These are phyloP conservation scores for Lophochroa leadbeateri DNA, from an alignment of 2,113 vertebrate genomes.

Conservation along the genomic window DNA sequence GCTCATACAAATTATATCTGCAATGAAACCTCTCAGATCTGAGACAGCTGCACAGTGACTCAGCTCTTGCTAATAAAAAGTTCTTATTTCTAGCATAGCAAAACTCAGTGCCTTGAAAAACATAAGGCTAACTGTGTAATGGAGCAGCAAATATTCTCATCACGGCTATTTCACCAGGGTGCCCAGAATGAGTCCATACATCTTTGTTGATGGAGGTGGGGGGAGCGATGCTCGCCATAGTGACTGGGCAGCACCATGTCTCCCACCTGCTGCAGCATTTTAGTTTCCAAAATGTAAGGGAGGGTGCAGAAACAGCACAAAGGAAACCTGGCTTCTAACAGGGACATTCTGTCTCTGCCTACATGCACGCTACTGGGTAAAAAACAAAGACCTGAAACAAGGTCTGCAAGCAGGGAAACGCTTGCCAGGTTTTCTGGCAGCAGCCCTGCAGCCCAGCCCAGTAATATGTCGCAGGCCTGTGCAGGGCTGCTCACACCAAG, in stretches of 20 bases:
- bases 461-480: rapidly evolving
- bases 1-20: not conserved
- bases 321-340: not conserved
- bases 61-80: not conserved
- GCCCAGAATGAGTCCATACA: not conserved
- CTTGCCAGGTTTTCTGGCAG: not conserved
- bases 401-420: too few relatives aligned
- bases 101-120: not conserved
- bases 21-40: not conserved
- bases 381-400: not conserved
- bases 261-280: not conserved
- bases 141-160: not conserved
- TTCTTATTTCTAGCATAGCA: not conserved
- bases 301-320: not conserved
- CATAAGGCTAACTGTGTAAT: not conserved
- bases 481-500: not conserved
- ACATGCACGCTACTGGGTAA: rapidly evolving
- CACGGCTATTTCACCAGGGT: not conserved
- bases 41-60: conserved; percentile 7
- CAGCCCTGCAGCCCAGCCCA: not conserved
- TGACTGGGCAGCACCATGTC: not conserved
- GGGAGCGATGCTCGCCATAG: not conserved
- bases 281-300: not conserved
- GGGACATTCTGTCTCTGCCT: not conserved
- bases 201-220: not conserved